phyloP scores from a whole-genome alignment of 1,140 invertebrate species.

The Lasioglossum albipes region DNA sequence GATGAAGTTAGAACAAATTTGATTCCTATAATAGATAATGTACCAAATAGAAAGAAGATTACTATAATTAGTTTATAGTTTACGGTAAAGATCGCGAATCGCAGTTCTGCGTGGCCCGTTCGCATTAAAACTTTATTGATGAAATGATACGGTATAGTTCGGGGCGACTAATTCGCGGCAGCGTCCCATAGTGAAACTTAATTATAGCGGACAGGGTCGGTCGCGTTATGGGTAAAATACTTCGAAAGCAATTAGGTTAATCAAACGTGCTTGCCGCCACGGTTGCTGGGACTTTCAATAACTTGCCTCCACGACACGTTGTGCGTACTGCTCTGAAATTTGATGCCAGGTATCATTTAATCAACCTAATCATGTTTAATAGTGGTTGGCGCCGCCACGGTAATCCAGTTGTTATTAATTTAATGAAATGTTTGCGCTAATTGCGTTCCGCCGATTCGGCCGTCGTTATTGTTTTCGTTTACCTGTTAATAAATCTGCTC shows the following conservation, averaged over 20 bases:
- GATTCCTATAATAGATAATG: too few species aligned
- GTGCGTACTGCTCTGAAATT: background rate
- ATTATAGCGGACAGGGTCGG: background rate
- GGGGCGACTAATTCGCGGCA: background rate
- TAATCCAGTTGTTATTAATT: conserved; percentile 12
- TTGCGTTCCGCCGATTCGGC: background rate
- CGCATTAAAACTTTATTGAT: background rate
- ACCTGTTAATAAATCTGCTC: background rate
- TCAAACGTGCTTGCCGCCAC: background rate
- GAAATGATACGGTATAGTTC: background rate
- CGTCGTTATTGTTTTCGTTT: background rate
- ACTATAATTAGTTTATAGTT: background rate
- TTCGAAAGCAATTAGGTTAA: conserved; percentile 6
- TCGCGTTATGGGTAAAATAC: conserved; percentile 6
- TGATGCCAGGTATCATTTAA: background rate
- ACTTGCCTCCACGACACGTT: background rate
- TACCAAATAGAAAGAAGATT: background rate
- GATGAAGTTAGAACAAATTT: too few species aligned
- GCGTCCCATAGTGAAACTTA: background rate
- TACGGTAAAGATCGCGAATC: too few species aligned
- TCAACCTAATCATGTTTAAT: conserved; percentile 9
- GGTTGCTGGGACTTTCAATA: conserved; percentile 3
- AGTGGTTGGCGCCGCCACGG: background rate
- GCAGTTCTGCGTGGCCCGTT: background rate
- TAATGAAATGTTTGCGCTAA: conserved; percentile 1